Percentiles rank a stretch among this genome's conserved stretches.
These are phyloP conservation scores for Drosophila phalerata DNA, from an alignment of 2,888 invertebrate genomes.

Conservation along the genomic window DNA sequence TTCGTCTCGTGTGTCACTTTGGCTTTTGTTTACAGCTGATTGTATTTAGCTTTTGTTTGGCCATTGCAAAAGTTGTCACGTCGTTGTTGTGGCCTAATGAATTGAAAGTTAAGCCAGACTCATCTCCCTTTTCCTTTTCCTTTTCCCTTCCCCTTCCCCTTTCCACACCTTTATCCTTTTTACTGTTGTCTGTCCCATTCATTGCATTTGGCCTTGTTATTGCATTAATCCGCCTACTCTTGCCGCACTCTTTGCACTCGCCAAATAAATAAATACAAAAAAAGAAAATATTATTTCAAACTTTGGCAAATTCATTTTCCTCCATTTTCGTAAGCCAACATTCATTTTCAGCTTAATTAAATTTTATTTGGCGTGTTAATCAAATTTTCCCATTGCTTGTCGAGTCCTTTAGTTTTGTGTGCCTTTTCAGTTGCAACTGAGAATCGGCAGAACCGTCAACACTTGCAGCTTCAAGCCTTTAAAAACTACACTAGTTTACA, in stretches of 20 bases:
- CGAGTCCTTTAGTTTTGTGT: not conserved
- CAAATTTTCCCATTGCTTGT: constrained; percentile 35
- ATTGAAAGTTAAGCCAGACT: constrained; percentile 68
- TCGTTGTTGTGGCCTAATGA: constrained; percentile 71
- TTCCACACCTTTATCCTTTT: not conserved
- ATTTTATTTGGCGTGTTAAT: constrained; percentile 36
- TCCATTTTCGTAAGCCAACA: constrained; percentile 18
- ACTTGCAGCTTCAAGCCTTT: not conserved
- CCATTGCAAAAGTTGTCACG: constrained; percentile 67
- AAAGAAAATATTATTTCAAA: constrained; percentile 39
- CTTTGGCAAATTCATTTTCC: constrained; percentile 37
- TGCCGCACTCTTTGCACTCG: not conserved
- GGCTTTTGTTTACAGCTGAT: constrained; percentile 75
- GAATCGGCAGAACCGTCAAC: not conserved
- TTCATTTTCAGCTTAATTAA: constrained; percentile 33
- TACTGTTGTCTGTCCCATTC: constrained; percentile 5
- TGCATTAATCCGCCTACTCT: constrained; percentile 33
- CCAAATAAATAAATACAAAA: constrained; percentile 35
- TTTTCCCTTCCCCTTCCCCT: not conserved
- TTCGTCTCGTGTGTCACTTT: constrained; percentile 60
- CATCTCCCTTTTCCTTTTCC: not conserved
- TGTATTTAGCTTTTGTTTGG: constrained; percentile 75
- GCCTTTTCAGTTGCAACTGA: not conserved
- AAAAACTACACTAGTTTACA: not conserved
- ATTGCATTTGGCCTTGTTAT: constrained; percentile 37